Evolutionary conservation across 2,888 invertebrate species (phyloP).

Genomic region (Trichopoda pennipes): DNA sequence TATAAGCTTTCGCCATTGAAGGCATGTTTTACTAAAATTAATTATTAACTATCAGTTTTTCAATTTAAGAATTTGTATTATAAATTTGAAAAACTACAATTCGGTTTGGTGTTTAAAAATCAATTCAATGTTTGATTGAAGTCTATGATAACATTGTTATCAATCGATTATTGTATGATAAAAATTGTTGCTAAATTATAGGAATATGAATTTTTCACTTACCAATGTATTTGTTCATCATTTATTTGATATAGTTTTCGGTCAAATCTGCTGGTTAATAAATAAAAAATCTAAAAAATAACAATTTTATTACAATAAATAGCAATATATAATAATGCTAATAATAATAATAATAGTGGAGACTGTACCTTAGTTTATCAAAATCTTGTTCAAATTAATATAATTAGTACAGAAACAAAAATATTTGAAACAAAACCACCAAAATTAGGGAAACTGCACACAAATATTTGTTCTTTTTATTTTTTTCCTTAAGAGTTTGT

Average conservation of each 20-base stretch:
- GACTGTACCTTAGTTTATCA: neutral
- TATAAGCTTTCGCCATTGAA: too few relatives aligned
- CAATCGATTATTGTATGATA: neutral
- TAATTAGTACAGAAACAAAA: slow-evolving; percentile 29
- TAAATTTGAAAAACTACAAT: too few relatives aligned
- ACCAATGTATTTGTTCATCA: slow-evolving; percentile 48
- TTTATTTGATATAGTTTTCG: neutral
- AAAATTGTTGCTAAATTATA: neutral
- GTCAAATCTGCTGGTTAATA: neutral
- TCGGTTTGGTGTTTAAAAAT: too few relatives aligned
- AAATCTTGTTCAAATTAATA: slow-evolving; percentile 15
- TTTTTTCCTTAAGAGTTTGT: slow-evolving; percentile 10
- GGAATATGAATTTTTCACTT: slow-evolving; percentile 1
- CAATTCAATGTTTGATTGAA: too few relatives aligned
- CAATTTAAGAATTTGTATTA: too few relatives aligned
- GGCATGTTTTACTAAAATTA: too few relatives aligned
- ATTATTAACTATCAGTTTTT: too few relatives aligned
- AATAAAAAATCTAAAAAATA: neutral
- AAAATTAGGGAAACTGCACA: slow-evolving; percentile 52
- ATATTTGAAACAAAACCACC: slow-evolving; percentile 70
- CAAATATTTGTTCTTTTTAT: slow-evolving; percentile 10
- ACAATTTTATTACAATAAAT: neutral
- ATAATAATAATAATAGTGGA: neutral
- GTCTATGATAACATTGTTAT: too few relatives aligned
- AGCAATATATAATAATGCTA: too few relatives aligned